Evolutionary conservation across 2,888 invertebrate genomes (phyloP), one percentile per base, ranked within the genome.

Genomic region (Sesia bembeciformis): DNA sequence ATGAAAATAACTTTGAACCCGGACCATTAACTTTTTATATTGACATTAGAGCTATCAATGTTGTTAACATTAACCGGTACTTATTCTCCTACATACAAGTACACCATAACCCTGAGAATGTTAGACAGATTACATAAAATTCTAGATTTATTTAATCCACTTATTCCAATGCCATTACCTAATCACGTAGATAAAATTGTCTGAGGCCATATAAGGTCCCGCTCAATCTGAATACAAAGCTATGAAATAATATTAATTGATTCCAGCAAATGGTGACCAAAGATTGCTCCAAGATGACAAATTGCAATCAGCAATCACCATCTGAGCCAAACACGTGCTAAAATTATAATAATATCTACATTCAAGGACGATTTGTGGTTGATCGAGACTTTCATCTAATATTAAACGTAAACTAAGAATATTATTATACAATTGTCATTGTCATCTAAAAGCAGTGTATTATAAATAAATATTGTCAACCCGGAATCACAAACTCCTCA

Each of bases 401-500:
- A 23, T 23, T 23, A 23, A 23, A 23, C 23, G 23, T 23, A 23
- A 23, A 23, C 23, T 23, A 23, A 23, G 23, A 23, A 23, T 23
- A 23, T 23, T 23, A 23, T 23, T 23, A 1, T 23, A 23, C 23
- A 23, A 23, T 23, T 23, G 1, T 23, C 23, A 23, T 23, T 23
- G 23, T 23, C 23, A 23, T 23, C 23, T 23, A 23, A 23, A 46
- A 46, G 46, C 8, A 4, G 23, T 46, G 46, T 5, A 8, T 46
- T 46, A 46, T 46, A 46, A 46, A 46, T 46, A 55, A 53, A 53
- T 55, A 61, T 59, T 64, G 62, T 61, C 60, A 67, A 76, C 67
- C 73, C 76, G 76, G 77, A 79, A 77, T 70, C 62, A 56, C 55
- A 56, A 55, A 57, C 62, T 66, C 57, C 60, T 67, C 71, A 76